These are phyloP conservation scores for Gymnoscelis rufifasciata DNA, from an alignment of 2,888 invertebrate species.

Conservation along the genomic window DNA sequence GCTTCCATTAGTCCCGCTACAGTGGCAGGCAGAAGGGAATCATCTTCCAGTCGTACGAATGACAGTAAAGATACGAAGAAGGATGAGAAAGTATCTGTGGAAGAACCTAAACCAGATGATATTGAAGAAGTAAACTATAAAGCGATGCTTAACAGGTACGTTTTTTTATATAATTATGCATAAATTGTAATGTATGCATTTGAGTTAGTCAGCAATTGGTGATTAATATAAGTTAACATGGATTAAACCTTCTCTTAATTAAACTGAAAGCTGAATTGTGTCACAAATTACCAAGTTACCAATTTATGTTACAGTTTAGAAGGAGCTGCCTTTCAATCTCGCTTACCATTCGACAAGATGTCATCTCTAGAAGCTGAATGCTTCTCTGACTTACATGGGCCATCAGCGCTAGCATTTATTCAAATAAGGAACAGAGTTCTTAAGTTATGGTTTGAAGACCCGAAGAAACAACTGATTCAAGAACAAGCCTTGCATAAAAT, in stretches of 20 bases:
- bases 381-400: conserved; percentile 93
- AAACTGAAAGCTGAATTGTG: too few relatives aligned
- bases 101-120: conserved; percentile 66
- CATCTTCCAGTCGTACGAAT: conserved; percentile 70
- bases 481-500: conserved; percentile 90
- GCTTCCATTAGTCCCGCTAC: conserved; percentile 79
- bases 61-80: conserved; percentile 74
- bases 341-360: conserved; percentile 96
- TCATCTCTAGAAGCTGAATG: conserved; percentile 95
- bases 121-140: conserved; percentile 80
- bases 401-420: conserved; percentile 91
- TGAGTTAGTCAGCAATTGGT: too few relatives aligned
- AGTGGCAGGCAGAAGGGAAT: conserved; percentile 68
- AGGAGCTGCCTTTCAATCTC: conserved; percentile 95
- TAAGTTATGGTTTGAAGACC: conserved; percentile 97
- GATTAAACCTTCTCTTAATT: too few relatives aligned
- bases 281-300: too few relatives aligned
- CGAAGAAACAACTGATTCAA: conserved; percentile 92
- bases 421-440: conserved; percentile 94
- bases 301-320: conserved; percentile 81
- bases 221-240: too few relatives aligned
- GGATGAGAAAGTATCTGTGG: conserved; percentile 23
- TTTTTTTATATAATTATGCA: background rate
- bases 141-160: conserved; percentile 67
- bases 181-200: too few relatives aligned